Base-by-base conservation (phyloP, 2,113 vertebrate species). In the Hippotragus niger region DNA sequence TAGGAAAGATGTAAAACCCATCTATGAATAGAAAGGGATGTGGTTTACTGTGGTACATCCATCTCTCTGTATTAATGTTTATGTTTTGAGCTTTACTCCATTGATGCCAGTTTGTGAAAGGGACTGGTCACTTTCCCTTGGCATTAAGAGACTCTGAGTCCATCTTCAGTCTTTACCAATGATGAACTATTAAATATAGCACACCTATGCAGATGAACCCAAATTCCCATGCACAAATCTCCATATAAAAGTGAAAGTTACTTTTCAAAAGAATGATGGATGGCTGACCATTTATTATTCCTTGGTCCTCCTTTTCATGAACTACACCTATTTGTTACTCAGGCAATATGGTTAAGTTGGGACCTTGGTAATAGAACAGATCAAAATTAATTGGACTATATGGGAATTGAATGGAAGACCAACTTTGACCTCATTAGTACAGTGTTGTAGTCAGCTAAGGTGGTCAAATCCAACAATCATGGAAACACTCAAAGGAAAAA, bases 381-480 rank as follows among this genome's bases (percentile, higher is more conserved):
- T 80, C 23, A 97, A 80, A 97, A 58, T 97, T 91, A 97, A 87
- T 86, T 96, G 85, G 62, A 89, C 83, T 95, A 52, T 33, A 27
- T 93, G 93, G 93, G 85, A 94, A 95, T 74, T 71, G 55, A 94
- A 67, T 13, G 86, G 84, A 96, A 93, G 87, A 90, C 85, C 25
- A 52, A 29, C 74, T 95, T 93, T 96, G 92, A 97, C 71, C 62
- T 91, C 57, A 92, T 98, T 96, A 97, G 40, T 19, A 90, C 27
- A 62, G 40, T n/a, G 40, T 27, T 67, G 67, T 19, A 52, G 52
- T 88, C 52, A 92, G 94, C 40, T 55, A 67, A 92, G 45, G 31
- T 76, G 9, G 36, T 81, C 23, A 78, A 45, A 95, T 83, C 29
- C 64, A 80, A 76, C 67, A 67, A 17, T 96, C 78, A 50, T 27